Base-by-base conservation (phyloP, 1,140 invertebrate species). In the Tribolium castaneum region DNA sequence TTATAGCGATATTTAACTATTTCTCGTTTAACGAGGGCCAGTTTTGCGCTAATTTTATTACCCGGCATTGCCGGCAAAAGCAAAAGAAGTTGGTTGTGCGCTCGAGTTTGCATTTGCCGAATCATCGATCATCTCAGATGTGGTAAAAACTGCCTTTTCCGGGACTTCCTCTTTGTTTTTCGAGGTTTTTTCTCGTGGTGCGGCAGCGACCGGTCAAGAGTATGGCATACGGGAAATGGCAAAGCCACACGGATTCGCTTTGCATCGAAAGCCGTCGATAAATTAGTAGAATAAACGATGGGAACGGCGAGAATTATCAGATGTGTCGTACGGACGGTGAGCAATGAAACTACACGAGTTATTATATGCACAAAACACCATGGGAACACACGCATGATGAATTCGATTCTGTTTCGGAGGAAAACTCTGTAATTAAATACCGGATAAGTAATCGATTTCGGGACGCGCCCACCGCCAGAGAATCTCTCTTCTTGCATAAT, bases 221-320 rank as follows among this genome's bases (percentile, higher is more conserved):
- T 22, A 3, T 59, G 54, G 54, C 54, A 59, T 59, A 59, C 54
- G 54, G 54, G 54, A 59, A 59, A 59, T 30, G 54, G 54, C 54
- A 59, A 9, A 22, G n/a, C 54, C 16, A 45, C 16, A 52, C 13
- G 51, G 51, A 52, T 52, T 52, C 13, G 54, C 16, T 59, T 59
- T 59, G 54, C 54, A 59, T 59, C 54, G 54, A 59, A 59, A 59
- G 54, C 54, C 54, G 54, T 59, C 54, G 54, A 59, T 59, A 59
- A 59, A 59, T 59, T 59, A 59, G 54, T 30, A 30, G 19, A 59
- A 59, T 59, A 59, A 59, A 59, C 54, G 54, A 59, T 59, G 54
- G 54, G 54, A 59, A 59, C 54, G 54, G 54, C 22, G 19, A 59
- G 54, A 59, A 59, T 59, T 59, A 59, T 59, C 54, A 30, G 54